phyloP scores from a whole-genome alignment of 2,113 vertebrate species.

The Todiramphus saurophagus region DNA sequence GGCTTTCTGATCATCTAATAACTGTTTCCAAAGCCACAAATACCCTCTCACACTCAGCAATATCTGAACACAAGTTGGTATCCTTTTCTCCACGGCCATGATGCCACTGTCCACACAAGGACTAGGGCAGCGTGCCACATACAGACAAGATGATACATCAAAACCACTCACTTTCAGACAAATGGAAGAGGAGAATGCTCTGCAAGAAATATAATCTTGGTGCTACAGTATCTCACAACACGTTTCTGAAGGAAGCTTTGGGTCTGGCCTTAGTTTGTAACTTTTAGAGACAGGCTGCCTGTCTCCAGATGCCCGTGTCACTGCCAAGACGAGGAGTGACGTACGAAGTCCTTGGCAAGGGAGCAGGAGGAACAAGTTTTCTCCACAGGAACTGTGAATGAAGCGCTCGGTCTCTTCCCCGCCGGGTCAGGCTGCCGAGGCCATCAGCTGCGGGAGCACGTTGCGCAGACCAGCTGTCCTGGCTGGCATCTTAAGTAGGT shows the following conservation, averaged over 20 bases:
- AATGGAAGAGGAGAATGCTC: neutral
- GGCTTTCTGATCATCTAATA: neutral
- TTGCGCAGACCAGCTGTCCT: neutral
- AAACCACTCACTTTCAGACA: fast-evolving
- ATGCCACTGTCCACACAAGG: neutral
- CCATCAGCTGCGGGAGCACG: fast-evolving
- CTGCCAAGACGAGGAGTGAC: neutral
- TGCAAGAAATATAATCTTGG: neutral
- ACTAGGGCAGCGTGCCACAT: neutral
- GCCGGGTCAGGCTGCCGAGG: neutral
- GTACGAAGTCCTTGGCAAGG: neutral
- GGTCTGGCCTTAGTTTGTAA: neutral
- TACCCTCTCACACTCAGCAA: neutral
- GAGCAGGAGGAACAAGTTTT: neutral
- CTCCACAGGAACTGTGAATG: neutral
- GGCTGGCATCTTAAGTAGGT: neutral
- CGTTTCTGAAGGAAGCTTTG: neutral
- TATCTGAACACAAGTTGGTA: neutral
- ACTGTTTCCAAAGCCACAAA: neutral
- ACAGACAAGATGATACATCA: neutral
- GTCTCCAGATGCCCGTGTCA: neutral
- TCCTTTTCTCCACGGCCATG: neutral
- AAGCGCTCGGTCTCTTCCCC: neutral
- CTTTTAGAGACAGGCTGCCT: neutral
- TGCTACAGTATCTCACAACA: neutral